Conservation (phyloP, 2,797 vertebrate genomes). For the Phoebastria nigripes region DNA sequence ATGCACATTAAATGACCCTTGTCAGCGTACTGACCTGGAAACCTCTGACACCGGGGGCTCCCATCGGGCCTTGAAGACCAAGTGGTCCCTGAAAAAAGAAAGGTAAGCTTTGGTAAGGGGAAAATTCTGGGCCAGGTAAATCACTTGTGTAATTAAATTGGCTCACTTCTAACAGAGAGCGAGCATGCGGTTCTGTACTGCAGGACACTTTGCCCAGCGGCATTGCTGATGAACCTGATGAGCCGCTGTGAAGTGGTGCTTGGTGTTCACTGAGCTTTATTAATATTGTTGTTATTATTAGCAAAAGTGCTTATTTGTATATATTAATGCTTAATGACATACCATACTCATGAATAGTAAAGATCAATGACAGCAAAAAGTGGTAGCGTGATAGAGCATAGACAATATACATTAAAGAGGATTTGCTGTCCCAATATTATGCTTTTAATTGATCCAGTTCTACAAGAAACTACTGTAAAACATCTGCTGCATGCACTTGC, state of each 20-base stretch:
- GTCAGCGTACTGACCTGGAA: conserved; percentile 83
- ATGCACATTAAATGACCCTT: fast-evolving
- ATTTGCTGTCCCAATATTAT: fast-evolving
- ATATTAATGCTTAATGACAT: not conserved
- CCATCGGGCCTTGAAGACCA: conserved; percentile 82
- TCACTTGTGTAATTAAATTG: fast-evolving
- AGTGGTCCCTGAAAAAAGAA: conserved; percentile 83
- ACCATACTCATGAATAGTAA: fast-evolving
- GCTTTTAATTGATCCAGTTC: not conserved
- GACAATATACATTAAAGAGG: not conserved
- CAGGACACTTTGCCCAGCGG: not conserved
- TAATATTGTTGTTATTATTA: not conserved
- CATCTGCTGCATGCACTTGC: not conserved
- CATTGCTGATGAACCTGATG: not conserved
- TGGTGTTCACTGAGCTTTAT: not conserved
- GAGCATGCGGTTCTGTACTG: fast-evolving
- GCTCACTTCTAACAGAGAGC: not conserved
- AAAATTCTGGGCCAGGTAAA: not conserved
- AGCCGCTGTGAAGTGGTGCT: not conserved
- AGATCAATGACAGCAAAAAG: not conserved
- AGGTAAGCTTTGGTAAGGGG: not conserved
- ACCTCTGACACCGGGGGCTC: conserved; percentile 85
- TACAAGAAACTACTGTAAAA: not conserved
- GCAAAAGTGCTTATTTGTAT: not conserved
- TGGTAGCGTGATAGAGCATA: fast-evolving